Base-by-base conservation (phyloP, 2,888 invertebrate species). In the Ophonus ardosiacus region DNA sequence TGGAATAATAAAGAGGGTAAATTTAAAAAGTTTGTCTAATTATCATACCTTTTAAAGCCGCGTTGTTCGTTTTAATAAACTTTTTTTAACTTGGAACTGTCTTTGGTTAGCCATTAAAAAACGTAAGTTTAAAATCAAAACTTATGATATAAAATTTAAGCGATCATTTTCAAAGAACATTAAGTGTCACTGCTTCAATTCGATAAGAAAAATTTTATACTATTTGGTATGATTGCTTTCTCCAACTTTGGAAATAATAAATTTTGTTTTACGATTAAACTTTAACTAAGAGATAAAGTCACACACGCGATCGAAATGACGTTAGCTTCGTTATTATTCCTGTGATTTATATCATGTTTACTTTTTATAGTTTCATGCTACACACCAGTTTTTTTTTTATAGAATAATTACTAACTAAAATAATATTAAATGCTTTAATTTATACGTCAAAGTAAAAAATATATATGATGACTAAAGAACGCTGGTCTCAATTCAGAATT, bases 121-220 rank as follows among this genome's bases (percentile, higher is more conserved):
- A 74, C 74, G 43, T 74, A 74, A 74, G 56, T 51, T 74, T 74
- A 74, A 74, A 74, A 74, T 74, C 74, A 74, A 74, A 74, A 74
- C 51, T 74, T 74, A 21, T 74, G 74, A 51, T 74, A 74, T 74
- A 74, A 74, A 74, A 74, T 74, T 74, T 51, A 74, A 74, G 74
- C 51, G 51, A 51, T 56, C 74, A 74, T 74, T 74, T 51, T 43
- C 43, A 18, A 51, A 21, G 56, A 74, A 43, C 74, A 74, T 74
- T 74, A 74, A 74, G 74, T 74, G 74, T 43, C 74, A 74, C 74
- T 74, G 56, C 74, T 51, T 74, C 13, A 74, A 51, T 43, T 74
- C 74, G 74, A 74, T 74, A 74, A 74, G 51, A 74, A 74, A 74
- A 74, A 74, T 74, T 74, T 74, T 74, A 74, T 74, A 74, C 56